Percentiles rank a stretch among this genome's conserved stretches.
Conservation (phyloP, 2,797 vertebrate genomes). For the Xiphorhynchus erythropygius region DNA sequence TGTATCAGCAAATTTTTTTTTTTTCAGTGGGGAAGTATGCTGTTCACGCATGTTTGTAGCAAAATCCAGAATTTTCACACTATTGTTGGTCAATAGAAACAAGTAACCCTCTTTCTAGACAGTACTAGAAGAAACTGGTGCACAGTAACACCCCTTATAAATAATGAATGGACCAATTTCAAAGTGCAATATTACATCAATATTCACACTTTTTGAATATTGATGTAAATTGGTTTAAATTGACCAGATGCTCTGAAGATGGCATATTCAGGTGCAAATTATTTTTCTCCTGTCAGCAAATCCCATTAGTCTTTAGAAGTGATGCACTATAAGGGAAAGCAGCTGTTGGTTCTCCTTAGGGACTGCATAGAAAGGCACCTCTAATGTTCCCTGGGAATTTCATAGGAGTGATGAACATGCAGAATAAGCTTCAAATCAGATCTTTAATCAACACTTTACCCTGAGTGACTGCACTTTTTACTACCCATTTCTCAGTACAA, state of each 20-base stretch:
- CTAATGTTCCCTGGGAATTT: background rate
- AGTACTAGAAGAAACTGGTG: background rate
- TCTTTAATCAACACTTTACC: constrained; percentile 21
- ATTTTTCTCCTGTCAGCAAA: constrained; percentile 27
- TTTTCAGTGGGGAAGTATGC: background rate
- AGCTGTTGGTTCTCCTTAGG: background rate
- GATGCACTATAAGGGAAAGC: constrained; percentile 7
- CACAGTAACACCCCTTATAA: background rate
- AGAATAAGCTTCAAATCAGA: constrained; percentile 9
- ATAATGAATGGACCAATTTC: background rate
- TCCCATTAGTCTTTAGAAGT: constrained; percentile 17
- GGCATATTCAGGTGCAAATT: constrained; percentile 39
- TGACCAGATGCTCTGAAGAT: constrained; percentile 57
- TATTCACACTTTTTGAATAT: constrained; percentile 25
- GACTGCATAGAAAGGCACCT: constrained; percentile 2
- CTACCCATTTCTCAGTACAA: background rate
- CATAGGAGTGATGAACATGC: background rate
- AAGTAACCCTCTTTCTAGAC: background rate
- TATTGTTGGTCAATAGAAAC: background rate
- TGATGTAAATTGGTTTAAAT: constrained; percentile 53
- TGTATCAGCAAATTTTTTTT: background rate
- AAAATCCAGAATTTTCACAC: background rate
- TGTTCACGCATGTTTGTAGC: background rate
- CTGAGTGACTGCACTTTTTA: background rate
- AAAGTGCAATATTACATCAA: constrained; percentile 6